Base-by-base conservation (phyloP, 2,113 vertebrate genomes). In the Oenanthe oenanthe region DNA sequence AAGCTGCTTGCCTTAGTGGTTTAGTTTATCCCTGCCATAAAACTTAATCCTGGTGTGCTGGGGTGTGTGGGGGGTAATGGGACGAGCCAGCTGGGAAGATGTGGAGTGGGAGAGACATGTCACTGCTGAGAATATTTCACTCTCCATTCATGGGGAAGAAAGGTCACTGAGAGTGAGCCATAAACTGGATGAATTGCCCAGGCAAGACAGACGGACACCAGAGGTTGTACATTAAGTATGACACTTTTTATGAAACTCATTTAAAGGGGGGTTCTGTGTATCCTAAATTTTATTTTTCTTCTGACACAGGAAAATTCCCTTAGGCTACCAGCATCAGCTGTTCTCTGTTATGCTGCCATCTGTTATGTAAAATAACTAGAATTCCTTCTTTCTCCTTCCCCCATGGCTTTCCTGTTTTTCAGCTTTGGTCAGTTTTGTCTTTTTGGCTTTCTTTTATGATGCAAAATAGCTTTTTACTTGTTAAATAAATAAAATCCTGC, bases 291-390 rank as follows among this genome's bases (percentile, higher is more conserved):
- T 90, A 71, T 86, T 96, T 88, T 96, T 74, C 34, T 95, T 94
- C 56, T 83, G 82, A 94, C 92, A 77, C 28, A 0, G 60, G 56
- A 91, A 92, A 94, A 93, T 63, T 78, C 82, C 92, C 74, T 60
- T 85, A 71, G 92, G 96, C 78, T 80, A 85, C 56, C 72, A 96
- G 25, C 88, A 90, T 96, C 93, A 96, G 92, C 94, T 96, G 92
- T 72, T 97, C 93, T 95, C 78, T 92, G 93, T 94, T 96, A 96
- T 67, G 56, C 75, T 94, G 92, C 93, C 94, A 94, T 96, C 89
- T 96, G 94, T 88, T 97, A 96, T 78, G 88, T 74, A 93, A 92
- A 97, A 94, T 92, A 92, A 71, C 89, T 80, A 83, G 42, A 85
- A 93, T 88, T 94, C 75, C 74, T 93, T 88, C 92, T 93, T 94